Base-by-base conservation (phyloP, 2,113 vertebrate genomes). In the Rhadina sibilatrix region DNA sequence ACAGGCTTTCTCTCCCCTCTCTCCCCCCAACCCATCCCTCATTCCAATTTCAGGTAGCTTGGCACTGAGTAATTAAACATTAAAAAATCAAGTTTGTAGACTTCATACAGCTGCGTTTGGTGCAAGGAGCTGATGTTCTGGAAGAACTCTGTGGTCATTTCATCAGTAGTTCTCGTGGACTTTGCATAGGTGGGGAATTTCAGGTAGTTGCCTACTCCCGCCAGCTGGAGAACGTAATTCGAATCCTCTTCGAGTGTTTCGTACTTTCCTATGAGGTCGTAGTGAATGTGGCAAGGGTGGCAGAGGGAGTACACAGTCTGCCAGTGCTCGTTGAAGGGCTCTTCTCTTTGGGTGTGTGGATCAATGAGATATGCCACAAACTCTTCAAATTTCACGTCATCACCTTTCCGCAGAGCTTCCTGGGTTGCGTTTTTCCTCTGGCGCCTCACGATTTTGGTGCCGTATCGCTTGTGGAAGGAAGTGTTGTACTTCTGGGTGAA, bases 61-160 rank as follows among this genome's bases (percentile, higher is more conserved):
- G 99, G 99, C 97, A 98, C 98, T 97, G 99, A 99, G 98, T 99
- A 99, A 98, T 99, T 99, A 97, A 99, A 99, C 99, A 99, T 99
- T 96, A 99, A 98, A 98, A 99, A 99, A 97, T 99, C 99, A 96
- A 99, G 97, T 98, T 99, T 99, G 98, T 99, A 99, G 95, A 99
- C 99, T 96, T 99, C 98, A 90, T 99, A 99, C 24, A 99, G 98
- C 96, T 99, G 99, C 15, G 97, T 95, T 96, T 99, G 99, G 98
- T 99, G 99, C 97, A 97, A 98, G 0, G 97, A 97, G 98, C 99
- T 99, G 98, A 99, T 99, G 97, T 99, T 99, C 97, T 99, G 98
- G 98, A 99, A 99, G 98, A 99, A 99, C 95, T 99, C 98, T 76
- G 99, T 99, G 53, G 99, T 98, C 99, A 99, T 99, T 97, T 99